A percentile compares a stretch with the other conserved stretches of the same genome.
phyloP scores from a whole-genome alignment of 2,888 invertebrate species.

The Phortica magna region DNA sequence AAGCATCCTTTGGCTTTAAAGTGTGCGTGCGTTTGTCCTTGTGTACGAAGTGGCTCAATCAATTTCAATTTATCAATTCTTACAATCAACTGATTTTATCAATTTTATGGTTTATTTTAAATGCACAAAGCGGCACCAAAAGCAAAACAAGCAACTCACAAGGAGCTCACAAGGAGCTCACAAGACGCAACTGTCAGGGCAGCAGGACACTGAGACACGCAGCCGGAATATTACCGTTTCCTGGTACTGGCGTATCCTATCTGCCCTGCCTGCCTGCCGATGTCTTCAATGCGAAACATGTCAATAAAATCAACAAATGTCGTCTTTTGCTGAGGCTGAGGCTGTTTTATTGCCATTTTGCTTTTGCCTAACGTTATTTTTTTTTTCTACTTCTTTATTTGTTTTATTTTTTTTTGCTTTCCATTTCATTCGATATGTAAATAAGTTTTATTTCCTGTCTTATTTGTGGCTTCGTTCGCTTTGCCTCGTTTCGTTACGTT shows the following conservation, averaged over 20 bases:
- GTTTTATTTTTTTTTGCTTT: slow-evolving; percentile 17
- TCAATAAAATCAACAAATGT: slow-evolving; percentile 70
- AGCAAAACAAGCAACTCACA: slow-evolving; percentile 48
- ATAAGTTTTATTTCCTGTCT: slow-evolving; percentile 30
- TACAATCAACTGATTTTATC: slow-evolving; percentile 71
- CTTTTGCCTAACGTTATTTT: slow-evolving; percentile 33
- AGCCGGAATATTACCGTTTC: too few species aligned
- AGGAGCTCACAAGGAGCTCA: slow-evolving; percentile 54
- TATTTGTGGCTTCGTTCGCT: slow-evolving; percentile 3
- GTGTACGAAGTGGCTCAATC: slow-evolving; percentile 59
- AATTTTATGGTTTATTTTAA: slow-evolving; percentile 70
- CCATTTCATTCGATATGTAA: slow-evolving; percentile 18
- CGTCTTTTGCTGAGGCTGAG: slow-evolving; percentile 30
- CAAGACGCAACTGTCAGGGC: slow-evolving; percentile 46
- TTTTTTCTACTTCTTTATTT: slow-evolving; percentile 34
- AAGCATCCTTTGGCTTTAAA: background rate
- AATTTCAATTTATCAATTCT: slow-evolving; percentile 71
- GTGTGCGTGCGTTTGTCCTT: slow-evolving; percentile 24
- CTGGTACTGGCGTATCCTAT: too few species aligned
- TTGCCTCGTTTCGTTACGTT: background rate
- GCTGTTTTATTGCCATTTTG: slow-evolving; percentile 52
- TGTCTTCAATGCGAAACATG: slow-evolving; percentile 54
- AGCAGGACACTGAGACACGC: slow-evolving; percentile 21
- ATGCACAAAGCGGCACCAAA: slow-evolving; percentile 48
- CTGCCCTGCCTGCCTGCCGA: too few species aligned